Evolutionary conservation across 2,888 invertebrate species (phyloP).

Genomic region (Microplitis manilae): DNA sequence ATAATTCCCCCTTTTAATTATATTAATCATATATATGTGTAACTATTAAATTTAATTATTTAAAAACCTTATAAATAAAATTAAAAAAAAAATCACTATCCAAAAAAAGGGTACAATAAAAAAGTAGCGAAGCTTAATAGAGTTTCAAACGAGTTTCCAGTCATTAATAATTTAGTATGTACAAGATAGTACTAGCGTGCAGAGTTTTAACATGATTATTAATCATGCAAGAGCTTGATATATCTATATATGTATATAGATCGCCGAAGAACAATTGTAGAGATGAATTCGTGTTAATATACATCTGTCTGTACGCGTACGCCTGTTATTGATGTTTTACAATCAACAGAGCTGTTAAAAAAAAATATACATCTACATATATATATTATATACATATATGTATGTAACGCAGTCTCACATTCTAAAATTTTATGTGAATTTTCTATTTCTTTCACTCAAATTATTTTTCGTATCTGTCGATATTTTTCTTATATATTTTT

Average conservation of each 20-base stretch:
- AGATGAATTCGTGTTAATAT: slow-evolving; percentile 19
- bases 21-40: no score
- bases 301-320: slow-evolving; percentile 40
- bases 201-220: slow-evolving; percentile 20
- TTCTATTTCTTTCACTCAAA: slow-evolving; percentile 1
- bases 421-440: slow-evolving; percentile 3
- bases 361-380: slow-evolving; percentile 47
- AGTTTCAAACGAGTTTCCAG: background rate
- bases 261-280: slow-evolving; percentile 18
- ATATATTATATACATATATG: slow-evolving; percentile 42
- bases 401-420: slow-evolving; percentile 17
- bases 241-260: background rate
- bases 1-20: no score
- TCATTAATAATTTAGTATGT: slow-evolving; percentile 10
- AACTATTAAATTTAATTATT: no score
- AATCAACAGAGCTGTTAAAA: slow-evolving; percentile 42
- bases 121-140: background rate
- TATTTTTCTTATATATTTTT: background rate
- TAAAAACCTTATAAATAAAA: no score
- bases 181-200: slow-evolving; percentile 23
- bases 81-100: background rate
- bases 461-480: slow-evolving; percentile 3
- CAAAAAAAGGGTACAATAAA: background rate
- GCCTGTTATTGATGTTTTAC: slow-evolving; percentile 35
- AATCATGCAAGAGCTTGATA: slow-evolving; percentile 19